Conservation (phyloP, 2,888 invertebrate genomes). For the Brachypalpus laphriformis region DNA sequence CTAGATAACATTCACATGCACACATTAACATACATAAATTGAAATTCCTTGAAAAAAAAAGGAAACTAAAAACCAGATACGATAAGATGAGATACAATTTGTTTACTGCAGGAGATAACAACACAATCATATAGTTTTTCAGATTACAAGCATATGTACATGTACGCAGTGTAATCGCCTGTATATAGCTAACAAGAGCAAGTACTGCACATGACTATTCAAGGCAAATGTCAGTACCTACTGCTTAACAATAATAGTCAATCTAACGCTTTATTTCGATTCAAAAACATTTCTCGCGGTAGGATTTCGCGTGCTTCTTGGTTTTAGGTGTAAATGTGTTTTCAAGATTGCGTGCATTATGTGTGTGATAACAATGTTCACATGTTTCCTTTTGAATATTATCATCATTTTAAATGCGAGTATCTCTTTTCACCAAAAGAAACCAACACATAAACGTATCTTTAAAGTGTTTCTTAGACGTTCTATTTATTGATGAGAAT, state of each 20-base stretch:
- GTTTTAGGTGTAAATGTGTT: not conserved
- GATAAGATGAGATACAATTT: constrained; percentile 54
- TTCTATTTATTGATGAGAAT: not conserved
- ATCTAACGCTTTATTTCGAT: not conserved
- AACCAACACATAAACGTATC: not conserved
- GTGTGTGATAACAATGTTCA: constrained; percentile 3
- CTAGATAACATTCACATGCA: constrained; percentile 13
- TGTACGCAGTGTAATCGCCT: not conserved
- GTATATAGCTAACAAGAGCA: not conserved
- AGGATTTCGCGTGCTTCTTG: not conserved
- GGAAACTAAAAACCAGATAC: constrained; percentile 31
- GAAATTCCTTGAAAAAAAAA: constrained; percentile 15
- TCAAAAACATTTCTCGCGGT: not conserved
- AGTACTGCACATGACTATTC: not conserved
- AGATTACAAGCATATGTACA: not conserved
- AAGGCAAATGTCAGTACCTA: constrained; percentile 3
- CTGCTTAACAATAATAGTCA: not conserved
- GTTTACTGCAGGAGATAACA: constrained; percentile 41
- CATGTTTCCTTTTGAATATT: not conserved
- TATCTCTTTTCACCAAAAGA: not conserved
- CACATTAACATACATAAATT: constrained; percentile 24
- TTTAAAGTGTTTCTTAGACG: not conserved
- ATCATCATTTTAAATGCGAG: not conserved
- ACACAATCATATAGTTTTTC: constrained; percentile 8
- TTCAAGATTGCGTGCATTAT: not conserved